These are phyloP conservation scores for Heterochromis multidens DNA, from an alignment of 2,113 vertebrate species.

Conservation along the genomic window DNA sequence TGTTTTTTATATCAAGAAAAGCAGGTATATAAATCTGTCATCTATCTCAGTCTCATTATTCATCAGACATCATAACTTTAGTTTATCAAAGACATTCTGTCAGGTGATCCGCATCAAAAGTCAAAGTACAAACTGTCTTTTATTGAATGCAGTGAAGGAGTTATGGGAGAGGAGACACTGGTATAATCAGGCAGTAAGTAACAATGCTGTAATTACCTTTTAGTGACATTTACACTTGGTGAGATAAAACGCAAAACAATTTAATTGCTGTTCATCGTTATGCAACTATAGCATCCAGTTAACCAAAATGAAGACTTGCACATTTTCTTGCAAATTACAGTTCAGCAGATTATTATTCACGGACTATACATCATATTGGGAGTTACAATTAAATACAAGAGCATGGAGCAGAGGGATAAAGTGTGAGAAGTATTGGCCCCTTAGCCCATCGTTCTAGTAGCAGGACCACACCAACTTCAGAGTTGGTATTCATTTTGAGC, in stretches of 20 bases:
- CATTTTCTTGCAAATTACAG: too few relatives aligned
- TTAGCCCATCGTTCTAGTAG: too few relatives aligned
- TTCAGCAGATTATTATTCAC: too few relatives aligned
- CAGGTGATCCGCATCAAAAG: not conserved
- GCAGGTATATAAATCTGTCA: not conserved
- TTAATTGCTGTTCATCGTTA: not conserved
- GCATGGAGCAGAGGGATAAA: not conserved
- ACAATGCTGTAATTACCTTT: not conserved
- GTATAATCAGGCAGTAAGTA: not conserved
- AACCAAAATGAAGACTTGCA: not conserved
- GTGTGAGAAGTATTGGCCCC: not conserved
- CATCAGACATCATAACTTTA: not conserved
- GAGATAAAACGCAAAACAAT: not conserved
- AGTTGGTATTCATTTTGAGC: not conserved
- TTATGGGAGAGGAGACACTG: not conserved
- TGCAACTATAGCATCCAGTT: not conserved
- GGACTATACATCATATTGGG: too few relatives aligned
- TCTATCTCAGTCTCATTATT: not conserved
- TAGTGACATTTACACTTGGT: not conserved
- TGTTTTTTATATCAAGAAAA: too few relatives aligned
- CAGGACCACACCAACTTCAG: too few relatives aligned
- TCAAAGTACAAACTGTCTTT: slow-evolving; percentile 38
- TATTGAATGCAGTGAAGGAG: slow-evolving; percentile 7
- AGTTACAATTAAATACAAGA: not conserved
- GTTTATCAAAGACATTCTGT: not conserved